phyloP scores from a whole-genome alignment of 2,797 vertebrate species.

The Helicolenus hilgendorfi region DNA sequence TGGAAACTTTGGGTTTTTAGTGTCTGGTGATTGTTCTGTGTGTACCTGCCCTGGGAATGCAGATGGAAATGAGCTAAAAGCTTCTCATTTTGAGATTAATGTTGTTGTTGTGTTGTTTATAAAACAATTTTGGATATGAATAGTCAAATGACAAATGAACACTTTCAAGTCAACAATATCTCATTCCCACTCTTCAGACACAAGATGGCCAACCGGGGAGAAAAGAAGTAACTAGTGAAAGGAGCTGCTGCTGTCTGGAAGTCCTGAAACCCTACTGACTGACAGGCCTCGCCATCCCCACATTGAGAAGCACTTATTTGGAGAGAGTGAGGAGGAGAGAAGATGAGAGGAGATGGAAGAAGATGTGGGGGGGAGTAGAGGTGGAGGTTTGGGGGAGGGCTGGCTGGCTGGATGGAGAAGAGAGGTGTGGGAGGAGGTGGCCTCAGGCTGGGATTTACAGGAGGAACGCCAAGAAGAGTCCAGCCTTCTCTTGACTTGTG shows the following conservation, averaged over 20 bases:
- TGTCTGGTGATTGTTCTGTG: no score
- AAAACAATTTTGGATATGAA: background rate
- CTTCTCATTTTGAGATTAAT: no score
- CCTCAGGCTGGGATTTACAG: constrained; percentile 44
- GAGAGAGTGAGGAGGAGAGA: background rate
- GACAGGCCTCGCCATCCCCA: background rate
- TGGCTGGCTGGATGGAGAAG: constrained; percentile 18
- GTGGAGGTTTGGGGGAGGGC: background rate
- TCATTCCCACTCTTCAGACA: background rate
- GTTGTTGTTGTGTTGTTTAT: no score
- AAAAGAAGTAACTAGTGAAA: background rate
- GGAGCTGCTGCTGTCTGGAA: background rate
- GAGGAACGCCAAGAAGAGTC: constrained; percentile 33
- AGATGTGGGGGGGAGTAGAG: background rate
- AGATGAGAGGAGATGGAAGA: constrained; percentile 15
- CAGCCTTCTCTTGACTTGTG: constrained; percentile 15
- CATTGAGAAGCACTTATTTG: background rate
- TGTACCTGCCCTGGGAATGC: no score
- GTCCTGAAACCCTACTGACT: background rate
- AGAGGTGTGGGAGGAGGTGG: constrained; percentile 45
- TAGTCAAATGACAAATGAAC: background rate
- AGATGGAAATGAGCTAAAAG: no score
- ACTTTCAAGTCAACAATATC: background rate
- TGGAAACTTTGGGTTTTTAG: no score
- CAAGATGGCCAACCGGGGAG: background rate